Evolutionary conservation across 2,797 vertebrate species (phyloP), one percentile per base, ranked within the genome.

Genomic region (Telmatherina bonti): DNA sequence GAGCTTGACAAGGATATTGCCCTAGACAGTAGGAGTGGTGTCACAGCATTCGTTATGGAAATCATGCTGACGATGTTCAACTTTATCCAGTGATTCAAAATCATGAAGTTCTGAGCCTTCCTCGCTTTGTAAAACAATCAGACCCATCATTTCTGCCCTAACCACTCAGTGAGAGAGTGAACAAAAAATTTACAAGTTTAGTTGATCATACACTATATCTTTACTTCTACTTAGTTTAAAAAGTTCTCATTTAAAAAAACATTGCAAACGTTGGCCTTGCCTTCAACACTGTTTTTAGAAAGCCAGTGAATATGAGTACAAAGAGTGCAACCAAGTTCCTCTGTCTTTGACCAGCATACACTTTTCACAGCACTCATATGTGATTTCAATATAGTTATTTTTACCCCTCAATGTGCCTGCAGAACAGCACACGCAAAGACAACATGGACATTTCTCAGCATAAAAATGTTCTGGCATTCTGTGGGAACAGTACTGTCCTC

Each of bases 1-100:
- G 33, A 64, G 67, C 29, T 64, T 45, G 31, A 59, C 45, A 55
- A 24, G 45, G 26, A 65, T 45, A n/a, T 45, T 1, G 20, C 18
- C 43, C 43, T n/a, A 53, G 18, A 62, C 38, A 60, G 38, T 22
- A 18, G 57, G 31, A 59, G 12, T 15, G 35, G 24, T 59, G 57
- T 38, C 36, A 59, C 35, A 59, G 15, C n/a, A 59, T 41, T 59
- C 15, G 36, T 15, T 16, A 24, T 15, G 22, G 22, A 24, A 15
- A 58, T 13, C 24, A 35, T 5, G 2, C 24, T 59, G 22, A 58
- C n/a, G 9, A 24, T 51, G 22, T 51, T 26, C 47, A 51, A 51
- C 47, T 51, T 51, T 26, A 12, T 4, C 45, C 45, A 7, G 8
- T 24, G 47, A 51, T 24, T 12, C 47, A 26, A 12, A 26, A 51